Evolutionary conservation across 2,113 vertebrate genomes (phyloP).

Genomic region (Oryctolagus cuniculus): DNA sequence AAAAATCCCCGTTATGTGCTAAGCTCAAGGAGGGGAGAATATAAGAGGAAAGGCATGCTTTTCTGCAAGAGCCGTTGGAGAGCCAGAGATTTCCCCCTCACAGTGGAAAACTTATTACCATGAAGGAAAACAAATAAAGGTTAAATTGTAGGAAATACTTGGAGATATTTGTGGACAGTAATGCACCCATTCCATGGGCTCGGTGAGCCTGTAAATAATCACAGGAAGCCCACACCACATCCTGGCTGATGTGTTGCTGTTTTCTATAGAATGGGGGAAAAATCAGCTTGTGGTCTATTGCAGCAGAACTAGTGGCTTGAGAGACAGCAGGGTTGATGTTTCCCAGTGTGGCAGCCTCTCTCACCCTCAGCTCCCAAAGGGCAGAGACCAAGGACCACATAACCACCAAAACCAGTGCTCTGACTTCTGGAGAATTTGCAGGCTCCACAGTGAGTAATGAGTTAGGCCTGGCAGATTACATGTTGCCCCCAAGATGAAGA

Average conservation of each 20-base stretch:
- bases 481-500: slow-evolving; percentile 62
- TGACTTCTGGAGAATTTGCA: slow-evolving; percentile 71
- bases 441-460: slow-evolving; percentile 64
- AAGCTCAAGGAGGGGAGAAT: slow-evolving; percentile 4
- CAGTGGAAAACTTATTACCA: slow-evolving; percentile 44
- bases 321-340: slow-evolving; percentile 18
- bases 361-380: slow-evolving; percentile 56
- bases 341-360: slow-evolving; percentile 13
- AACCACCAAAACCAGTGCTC: slow-evolving; percentile 36
- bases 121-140: slow-evolving; percentile 61
- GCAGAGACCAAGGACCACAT: slow-evolving; percentile 50
- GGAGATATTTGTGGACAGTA: slow-evolving; percentile 28
- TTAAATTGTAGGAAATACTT: slow-evolving; percentile 65
- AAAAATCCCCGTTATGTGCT: slow-evolving; percentile 25
- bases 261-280: slow-evolving; percentile 26
- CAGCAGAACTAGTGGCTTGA: slow-evolving; percentile 4
- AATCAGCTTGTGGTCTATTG: not conserved
- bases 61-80: slow-evolving; percentile 13
- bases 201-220: slow-evolving; percentile 22
- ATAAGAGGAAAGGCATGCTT: slow-evolving; percentile 18
- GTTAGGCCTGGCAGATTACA: slow-evolving; percentile 56
- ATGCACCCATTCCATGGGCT: not conserved
- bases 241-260: not conserved
- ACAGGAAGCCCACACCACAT: not conserved
- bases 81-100: not conserved